A percentile compares a stretch with the other conserved stretches of the same genome.
phyloP scores from a whole-genome alignment of 2,113 vertebrate genomes.

The Antechinus stuartii region DNA sequence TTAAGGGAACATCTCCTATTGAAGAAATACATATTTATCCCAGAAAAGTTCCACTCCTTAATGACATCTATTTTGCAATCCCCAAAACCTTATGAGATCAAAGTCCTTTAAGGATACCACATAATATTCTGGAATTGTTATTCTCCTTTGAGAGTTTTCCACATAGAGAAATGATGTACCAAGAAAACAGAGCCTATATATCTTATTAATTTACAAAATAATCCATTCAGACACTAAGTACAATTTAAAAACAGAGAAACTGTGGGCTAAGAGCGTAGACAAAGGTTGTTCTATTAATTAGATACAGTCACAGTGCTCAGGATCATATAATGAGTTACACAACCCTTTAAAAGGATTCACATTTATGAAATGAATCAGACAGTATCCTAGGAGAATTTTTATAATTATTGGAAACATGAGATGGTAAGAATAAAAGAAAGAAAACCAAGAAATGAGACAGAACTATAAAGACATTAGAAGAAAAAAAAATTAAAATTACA shows the following conservation, averaged over 20 bases:
- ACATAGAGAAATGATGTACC: slow-evolving; percentile 36
- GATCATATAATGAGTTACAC: slow-evolving; percentile 18
- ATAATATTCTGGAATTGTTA: slow-evolving; percentile 43
- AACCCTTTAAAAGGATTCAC: slow-evolving; percentile 33
- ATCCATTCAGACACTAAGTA: slow-evolving; percentile 36
- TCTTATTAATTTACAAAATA: slow-evolving; percentile 49
- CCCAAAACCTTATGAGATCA: slow-evolving; percentile 13
- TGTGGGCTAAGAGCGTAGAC: slow-evolving; percentile 12
- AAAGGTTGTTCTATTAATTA: slow-evolving; percentile 41
- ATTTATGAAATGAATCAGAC: slow-evolving; percentile 49
- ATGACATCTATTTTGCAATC: slow-evolving; percentile 50
- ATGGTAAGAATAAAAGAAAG: slow-evolving; percentile 20
- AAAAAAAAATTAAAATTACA: not conserved
- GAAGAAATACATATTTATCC: slow-evolving; percentile 50
- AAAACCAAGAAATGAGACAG: not conserved
- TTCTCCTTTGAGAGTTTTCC: slow-evolving; percentile 45
- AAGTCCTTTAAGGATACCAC: slow-evolving; percentile 48
- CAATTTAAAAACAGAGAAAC: slow-evolving; percentile 52
- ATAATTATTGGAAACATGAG: not conserved
- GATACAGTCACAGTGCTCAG: slow-evolving; percentile 50
- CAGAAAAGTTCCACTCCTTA: slow-evolving; percentile 27
- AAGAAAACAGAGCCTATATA: slow-evolving; percentile 49
- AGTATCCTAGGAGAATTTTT: slow-evolving; percentile 34
- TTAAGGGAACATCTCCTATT: slow-evolving; percentile 90
- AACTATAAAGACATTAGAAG: slow-evolving; percentile 34